A percentile compares a stretch with the other conserved stretches of the same genome.
phyloP scores from a whole-genome alignment of 2,113 vertebrate genomes.

The Poicephalus gulielmi region DNA sequence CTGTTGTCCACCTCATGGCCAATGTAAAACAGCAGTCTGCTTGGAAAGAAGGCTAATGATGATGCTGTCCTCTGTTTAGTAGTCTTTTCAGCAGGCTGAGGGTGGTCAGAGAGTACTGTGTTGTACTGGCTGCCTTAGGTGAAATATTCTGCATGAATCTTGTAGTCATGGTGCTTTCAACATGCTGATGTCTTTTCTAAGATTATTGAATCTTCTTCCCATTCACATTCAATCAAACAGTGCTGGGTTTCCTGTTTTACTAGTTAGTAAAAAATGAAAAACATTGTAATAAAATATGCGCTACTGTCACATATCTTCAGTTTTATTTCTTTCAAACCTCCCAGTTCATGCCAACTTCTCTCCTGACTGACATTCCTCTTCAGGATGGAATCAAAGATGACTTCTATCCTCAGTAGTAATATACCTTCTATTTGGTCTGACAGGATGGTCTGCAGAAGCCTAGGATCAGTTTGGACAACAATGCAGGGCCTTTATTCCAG shows the following conservation, averaged over 20 bases:
- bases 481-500: neutral
- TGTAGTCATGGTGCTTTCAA: neutral
- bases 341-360: neutral
- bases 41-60: neutral
- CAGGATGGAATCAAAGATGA: neutral
- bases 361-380: neutral
- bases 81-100: neutral
- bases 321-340: neutral
- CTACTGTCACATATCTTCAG: neutral
- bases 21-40: neutral
- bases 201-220: neutral
- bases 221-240: neutral
- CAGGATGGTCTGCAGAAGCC: neutral
- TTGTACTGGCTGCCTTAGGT: neutral
- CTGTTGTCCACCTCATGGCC: neutral
- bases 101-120: neutral
- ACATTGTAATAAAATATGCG: neutral
- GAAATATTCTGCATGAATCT: conserved; percentile 4
- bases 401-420: neutral
- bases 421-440: neutral
- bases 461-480: neutral
- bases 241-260: neutral
- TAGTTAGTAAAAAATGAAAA: neutral
- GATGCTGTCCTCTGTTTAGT: neutral
- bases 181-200: conserved; percentile 17